phyloP scores from a whole-genome alignment of 2,113 vertebrate genomes.

The Miniopterus natalensis region DNA sequence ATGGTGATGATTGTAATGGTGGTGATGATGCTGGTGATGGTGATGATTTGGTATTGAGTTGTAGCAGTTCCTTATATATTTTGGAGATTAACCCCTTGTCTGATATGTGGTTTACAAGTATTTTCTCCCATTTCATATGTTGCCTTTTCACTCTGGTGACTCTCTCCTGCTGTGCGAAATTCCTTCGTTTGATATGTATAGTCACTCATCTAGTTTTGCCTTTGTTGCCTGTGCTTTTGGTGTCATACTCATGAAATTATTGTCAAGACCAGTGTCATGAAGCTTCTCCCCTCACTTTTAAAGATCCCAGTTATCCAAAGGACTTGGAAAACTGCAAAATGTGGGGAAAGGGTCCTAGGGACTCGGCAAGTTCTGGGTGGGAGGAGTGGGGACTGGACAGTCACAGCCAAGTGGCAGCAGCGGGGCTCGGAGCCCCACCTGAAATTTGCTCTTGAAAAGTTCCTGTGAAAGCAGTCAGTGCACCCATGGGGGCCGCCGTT shows the following conservation, averaged over 20 bases:
- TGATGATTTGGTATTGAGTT: neutral
- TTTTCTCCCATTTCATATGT: fast-evolving
- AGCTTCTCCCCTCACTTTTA: neutral
- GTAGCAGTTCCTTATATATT: neutral
- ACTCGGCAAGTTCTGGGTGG: fast-evolving
- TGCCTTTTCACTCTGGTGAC: fast-evolving
- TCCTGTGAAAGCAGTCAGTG: neutral
- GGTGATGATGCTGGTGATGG: neutral
- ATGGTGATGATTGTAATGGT: fast-evolving
- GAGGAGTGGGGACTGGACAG: fast-evolving
- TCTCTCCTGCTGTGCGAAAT: neutral
- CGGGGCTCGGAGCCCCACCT: fast-evolving
- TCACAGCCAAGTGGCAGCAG: fast-evolving
- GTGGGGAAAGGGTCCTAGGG: neutral
- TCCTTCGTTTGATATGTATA: neutral
- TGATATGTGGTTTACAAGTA: neutral
- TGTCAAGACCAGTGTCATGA: neutral
- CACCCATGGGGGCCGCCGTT: fast-evolving
- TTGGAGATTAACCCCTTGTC: neutral
- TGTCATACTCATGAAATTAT: neutral
- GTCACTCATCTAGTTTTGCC: neutral
- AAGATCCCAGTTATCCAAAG: neutral
- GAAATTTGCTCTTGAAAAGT: fast-evolving
- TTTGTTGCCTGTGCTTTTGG: neutral
- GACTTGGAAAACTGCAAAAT: neutral